A percentile compares a stretch with the other conserved stretches of the same genome.
phyloP scores from a whole-genome alignment of 2,888 invertebrate species.

The Xylota sylvarum region DNA sequence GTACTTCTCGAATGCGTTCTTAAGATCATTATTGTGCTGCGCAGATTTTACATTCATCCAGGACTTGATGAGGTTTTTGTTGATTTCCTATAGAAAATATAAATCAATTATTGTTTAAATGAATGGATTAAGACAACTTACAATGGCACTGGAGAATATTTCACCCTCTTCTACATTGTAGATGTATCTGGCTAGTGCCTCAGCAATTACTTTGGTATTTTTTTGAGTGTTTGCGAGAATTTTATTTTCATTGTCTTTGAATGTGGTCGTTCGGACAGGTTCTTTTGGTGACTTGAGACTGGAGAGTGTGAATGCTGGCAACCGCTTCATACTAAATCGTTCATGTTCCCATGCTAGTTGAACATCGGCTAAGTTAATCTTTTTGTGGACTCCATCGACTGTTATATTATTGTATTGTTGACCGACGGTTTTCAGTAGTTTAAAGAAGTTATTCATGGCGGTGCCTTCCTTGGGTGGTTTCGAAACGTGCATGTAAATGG shows the following conservation, averaged over 20 bases:
- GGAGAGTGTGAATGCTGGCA: constrained; percentile 97
- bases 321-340: constrained; percentile 95
- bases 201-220: constrained; percentile 91
- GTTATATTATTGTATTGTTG: constrained; percentile 85
- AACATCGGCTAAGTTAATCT: constrained; percentile 97
- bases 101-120: constrained; percentile 4
- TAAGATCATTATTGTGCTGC: constrained; percentile 89
- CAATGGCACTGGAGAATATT: constrained; percentile 91
- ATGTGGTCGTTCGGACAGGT: constrained; percentile 82
- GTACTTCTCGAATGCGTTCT: constrained; percentile 90
- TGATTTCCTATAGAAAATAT: constrained; percentile 88
- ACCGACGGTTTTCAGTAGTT: constrained; percentile 87
- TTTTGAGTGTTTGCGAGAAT: constrained; percentile 80
- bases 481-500: constrained; percentile 95
- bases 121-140: constrained; percentile 84
- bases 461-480: constrained; percentile 96
- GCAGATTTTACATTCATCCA: constrained; percentile 91
- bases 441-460: constrained; percentile 88
- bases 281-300: constrained; percentile 86
- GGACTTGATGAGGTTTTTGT: constrained; percentile 89
- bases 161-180: constrained; percentile 89
- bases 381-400: constrained; percentile 93
- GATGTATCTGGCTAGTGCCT: constrained; percentile 93
- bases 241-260: constrained; percentile 80
- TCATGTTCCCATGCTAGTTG: constrained; percentile 98